Conservation (phyloP, 2,797 vertebrate genomes). For the Phrynocephalus forsythii region DNA sequence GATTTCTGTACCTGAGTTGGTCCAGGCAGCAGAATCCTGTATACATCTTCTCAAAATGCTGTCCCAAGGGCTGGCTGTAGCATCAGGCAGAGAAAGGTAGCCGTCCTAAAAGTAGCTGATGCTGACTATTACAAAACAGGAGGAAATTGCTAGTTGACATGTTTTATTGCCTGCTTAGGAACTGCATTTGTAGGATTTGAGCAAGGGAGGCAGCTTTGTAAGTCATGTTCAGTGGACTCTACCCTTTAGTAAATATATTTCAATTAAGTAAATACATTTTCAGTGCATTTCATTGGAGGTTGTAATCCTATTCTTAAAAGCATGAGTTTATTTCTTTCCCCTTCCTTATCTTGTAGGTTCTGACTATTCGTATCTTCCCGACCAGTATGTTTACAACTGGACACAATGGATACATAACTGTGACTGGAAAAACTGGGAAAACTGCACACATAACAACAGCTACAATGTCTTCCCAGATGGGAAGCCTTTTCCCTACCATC, state of each 20-base stretch:
- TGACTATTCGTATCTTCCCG: slow-evolving; percentile 76
- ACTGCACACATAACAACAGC: slow-evolving; percentile 72
- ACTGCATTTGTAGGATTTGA: not conserved
- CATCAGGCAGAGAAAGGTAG: too few species aligned
- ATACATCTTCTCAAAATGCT: not conserved
- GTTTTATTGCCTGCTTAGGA: not conserved
- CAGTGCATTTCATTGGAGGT: too few species aligned
- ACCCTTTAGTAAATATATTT: not conserved
- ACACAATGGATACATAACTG: slow-evolving; percentile 85
- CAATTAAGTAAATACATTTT: too few species aligned
- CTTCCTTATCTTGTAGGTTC: slow-evolving; percentile 37
- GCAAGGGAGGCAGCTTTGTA: too few species aligned
- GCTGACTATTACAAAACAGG: not conserved
- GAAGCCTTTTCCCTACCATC: slow-evolving; percentile 85
- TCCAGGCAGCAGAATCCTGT: not conserved
- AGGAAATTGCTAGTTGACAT: not conserved
- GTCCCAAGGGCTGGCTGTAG: not conserved
- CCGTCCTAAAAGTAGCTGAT: not conserved
- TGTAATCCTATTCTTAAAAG: not conserved
- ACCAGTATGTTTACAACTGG: slow-evolving; percentile 87
- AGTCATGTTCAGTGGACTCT: not conserved
- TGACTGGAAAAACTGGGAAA: slow-evolving; percentile 81
- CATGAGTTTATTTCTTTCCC: not conserved
- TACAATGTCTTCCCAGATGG: slow-evolving; percentile 89
- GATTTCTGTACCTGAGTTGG: not conserved